These are phyloP conservation scores for Watersipora subatra DNA, from an alignment of 1,140 invertebrate species.

Conservation along the genomic window DNA sequence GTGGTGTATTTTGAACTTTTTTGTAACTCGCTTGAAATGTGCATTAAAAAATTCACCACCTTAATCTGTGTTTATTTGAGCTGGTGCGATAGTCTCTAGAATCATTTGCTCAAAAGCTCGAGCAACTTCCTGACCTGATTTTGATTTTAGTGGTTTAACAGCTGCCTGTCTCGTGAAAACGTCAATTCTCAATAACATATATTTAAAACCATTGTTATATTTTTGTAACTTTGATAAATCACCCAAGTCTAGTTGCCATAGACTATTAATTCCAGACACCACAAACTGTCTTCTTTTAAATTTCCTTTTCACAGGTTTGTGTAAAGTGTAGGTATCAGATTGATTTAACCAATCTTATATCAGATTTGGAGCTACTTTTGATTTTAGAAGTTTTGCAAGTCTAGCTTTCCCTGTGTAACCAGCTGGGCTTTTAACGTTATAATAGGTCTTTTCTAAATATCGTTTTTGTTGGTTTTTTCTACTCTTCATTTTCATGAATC, in stretches of 20 bases:
- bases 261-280: conserved; percentile 19
- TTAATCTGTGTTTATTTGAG: conserved; percentile 7
- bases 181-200: conserved; percentile 41
- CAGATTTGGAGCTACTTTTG: background rate
- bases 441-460: background rate
- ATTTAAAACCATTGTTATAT: conserved; percentile 37
- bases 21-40: conserved; percentile 6
- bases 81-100: background rate
- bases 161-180: conserved; percentile 40
- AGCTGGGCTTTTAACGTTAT: background rate
- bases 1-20: conserved; percentile 3
- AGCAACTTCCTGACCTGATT: conserved; percentile 25
- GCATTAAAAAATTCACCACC: conserved; percentile 10
- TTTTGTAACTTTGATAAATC: conserved; percentile 22
- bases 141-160: conserved; percentile 40
- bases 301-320: conserved; percentile 7
- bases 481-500: background rate
- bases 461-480: background rate
- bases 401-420: background rate
- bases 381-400: background rate
- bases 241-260: conserved; percentile 33
- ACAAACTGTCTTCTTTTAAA: conserved; percentile 7
- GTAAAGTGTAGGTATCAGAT: conserved; percentile 9
- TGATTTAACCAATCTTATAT: conserved; percentile 6
- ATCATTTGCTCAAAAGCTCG: conserved; percentile 18